A percentile compares a stretch with the other conserved stretches of the same genome.
Evolutionary conservation across 2,797 vertebrate genomes (phyloP).

Genomic region (Diglossa cyanea): DNA sequence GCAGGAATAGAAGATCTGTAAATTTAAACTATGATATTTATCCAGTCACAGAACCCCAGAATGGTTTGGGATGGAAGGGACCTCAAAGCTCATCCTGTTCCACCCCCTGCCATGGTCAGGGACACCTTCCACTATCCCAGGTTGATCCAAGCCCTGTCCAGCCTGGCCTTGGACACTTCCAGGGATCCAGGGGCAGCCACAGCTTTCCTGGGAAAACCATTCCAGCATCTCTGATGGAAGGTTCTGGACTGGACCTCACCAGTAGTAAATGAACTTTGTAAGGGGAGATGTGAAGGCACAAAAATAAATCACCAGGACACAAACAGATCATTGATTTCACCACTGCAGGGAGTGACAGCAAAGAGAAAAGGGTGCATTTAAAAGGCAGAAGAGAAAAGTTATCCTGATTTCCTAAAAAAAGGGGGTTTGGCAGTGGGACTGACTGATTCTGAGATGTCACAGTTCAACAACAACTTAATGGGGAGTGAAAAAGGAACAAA

Average conservation of each 20-base stretch:
- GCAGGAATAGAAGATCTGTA: background rate
- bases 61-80: background rate
- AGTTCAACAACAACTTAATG: background rate
- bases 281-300: background rate
- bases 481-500: background rate
- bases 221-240: background rate
- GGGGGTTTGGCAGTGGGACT: background rate
- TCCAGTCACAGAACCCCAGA: background rate
- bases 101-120: background rate
- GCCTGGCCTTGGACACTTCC: background rate
- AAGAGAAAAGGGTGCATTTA: background rate
- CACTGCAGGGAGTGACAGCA: background rate
- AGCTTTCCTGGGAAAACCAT: background rate
- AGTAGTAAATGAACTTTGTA: background rate
- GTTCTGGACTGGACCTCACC: background rate
- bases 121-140: background rate
- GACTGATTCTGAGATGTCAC: background rate
- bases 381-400: background rate
- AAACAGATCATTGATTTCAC: background rate
- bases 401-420: background rate
- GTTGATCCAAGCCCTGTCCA: accelerated
- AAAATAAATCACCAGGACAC: background rate
- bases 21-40: background rate
- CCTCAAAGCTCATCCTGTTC: accelerated
- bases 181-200: background rate